Evolutionary conservation across 2,888 invertebrate genomes (phyloP).

Genomic region (Acanthoscelides obtectus): DNA sequence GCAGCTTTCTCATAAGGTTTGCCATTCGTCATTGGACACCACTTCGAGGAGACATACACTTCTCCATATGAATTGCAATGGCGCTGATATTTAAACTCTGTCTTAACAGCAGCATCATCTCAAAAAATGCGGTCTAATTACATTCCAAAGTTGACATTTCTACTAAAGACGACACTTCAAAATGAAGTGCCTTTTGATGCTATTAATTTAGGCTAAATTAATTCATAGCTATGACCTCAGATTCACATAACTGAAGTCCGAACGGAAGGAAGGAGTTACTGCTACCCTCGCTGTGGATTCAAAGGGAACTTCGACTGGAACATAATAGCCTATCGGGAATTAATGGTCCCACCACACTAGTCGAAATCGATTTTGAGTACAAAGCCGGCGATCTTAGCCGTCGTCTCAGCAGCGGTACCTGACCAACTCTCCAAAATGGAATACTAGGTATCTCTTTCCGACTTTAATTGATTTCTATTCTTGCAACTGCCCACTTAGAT

Average conservation of each 20-base stretch:
- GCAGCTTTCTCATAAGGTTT: too few relatives aligned
- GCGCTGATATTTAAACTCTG: too few relatives aligned
- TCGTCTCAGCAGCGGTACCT: background rate
- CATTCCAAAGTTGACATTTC: too few relatives aligned
- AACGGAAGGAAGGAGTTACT: background rate
- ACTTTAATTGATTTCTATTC: background rate
- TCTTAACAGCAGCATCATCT: too few relatives aligned
- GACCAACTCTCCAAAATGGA: background rate
- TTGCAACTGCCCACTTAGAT: too few relatives aligned
- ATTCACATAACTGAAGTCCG: background rate
- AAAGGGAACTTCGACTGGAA: background rate
- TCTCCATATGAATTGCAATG: too few relatives aligned
- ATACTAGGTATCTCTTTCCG: background rate
- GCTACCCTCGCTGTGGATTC: background rate
- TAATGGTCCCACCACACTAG: background rate
- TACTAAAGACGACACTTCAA: too few relatives aligned
- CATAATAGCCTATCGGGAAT: background rate
- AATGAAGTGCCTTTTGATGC: background rate
- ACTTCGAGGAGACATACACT: too few relatives aligned
- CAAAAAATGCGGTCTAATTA: too few relatives aligned
- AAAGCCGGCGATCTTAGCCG: background rate
- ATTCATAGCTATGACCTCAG: background rate
- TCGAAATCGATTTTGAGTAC: background rate
- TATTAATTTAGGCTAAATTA: background rate
- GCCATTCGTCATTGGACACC: too few relatives aligned